Percentiles rank a stretch among this genome's conserved stretches.
phyloP scores from a whole-genome alignment of 2,113 vertebrate genomes.

The Carassius auratus region DNA sequence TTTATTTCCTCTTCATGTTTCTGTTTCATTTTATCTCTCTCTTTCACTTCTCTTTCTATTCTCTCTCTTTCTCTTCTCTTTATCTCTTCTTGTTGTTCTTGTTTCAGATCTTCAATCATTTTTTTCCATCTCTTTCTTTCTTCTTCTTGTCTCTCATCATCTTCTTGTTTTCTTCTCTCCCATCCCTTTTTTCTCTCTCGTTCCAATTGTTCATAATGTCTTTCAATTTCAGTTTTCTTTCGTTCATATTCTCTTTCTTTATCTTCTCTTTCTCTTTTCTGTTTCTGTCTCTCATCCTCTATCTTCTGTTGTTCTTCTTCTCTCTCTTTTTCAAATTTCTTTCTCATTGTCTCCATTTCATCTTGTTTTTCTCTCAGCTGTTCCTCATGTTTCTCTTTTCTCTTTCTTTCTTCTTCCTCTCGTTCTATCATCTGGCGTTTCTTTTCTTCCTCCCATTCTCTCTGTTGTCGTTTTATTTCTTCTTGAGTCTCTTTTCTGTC shows the following conservation, averaged over 20 bases:
- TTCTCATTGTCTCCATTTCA: no score
- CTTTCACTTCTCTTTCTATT: not conserved
- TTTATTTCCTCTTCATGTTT: not conserved
- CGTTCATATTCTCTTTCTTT: not conserved
- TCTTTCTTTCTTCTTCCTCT: no score
- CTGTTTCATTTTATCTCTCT: not conserved
- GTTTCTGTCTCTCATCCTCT: not conserved
- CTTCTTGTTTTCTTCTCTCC: not conserved
- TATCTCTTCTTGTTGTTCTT: not conserved
- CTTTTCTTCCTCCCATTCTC: no score
- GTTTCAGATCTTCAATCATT: not conserved
- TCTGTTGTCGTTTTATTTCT: no score
- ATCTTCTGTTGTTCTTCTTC: not conserved
- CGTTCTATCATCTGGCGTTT: no score
- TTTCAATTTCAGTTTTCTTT: accelerated
- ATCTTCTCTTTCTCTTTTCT: not conserved
- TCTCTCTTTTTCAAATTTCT: not conserved
- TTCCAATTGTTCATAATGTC: accelerated
- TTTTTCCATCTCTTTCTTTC: not conserved
- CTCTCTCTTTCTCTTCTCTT: not conserved
- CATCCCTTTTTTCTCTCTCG: not conserved
- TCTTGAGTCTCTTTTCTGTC: not conserved
- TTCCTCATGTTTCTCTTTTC: no score
- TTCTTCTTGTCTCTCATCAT: not conserved
- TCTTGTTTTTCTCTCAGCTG: no score